phyloP scores from a whole-genome alignment of 1,140 invertebrate species.

The Armadillidium nasatum region DNA sequence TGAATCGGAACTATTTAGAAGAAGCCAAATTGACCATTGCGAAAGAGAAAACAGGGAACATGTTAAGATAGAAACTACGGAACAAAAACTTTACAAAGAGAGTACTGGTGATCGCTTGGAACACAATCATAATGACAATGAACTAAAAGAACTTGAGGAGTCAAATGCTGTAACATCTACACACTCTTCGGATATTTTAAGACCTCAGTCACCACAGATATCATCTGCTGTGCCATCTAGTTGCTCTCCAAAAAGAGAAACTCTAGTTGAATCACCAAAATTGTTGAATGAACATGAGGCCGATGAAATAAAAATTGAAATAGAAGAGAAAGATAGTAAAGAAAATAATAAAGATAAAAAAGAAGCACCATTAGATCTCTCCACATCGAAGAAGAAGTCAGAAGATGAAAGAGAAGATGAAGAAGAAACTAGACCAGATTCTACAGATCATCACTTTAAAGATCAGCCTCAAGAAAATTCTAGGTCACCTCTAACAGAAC shows the following conservation, averaged over 20 bases:
- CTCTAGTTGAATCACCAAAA: not conserved
- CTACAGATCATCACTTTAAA: not conserved
- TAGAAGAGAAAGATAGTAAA: not conserved
- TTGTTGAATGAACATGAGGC: not conserved
- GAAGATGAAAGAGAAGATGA: not conserved
- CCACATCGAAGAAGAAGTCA: not conserved
- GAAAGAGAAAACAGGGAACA: not conserved
- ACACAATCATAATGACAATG: not conserved
- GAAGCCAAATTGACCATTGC: not conserved
- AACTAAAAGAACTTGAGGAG: not conserved
- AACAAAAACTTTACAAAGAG: not conserved
- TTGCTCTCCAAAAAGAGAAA: not conserved
- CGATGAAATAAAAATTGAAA: not conserved
- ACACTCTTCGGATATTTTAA: not conserved
- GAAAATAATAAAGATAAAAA: not conserved
- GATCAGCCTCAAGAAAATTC: not conserved
- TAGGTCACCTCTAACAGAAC: not conserved
- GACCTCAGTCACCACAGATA: not conserved
- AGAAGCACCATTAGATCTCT: constrained; percentile 13
- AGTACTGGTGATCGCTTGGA: too few species aligned
- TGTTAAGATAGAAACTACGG: not conserved
- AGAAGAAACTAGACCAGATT: not conserved
- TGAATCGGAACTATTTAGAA: not conserved
- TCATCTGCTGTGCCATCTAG: not conserved
- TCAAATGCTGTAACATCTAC: too few species aligned